phyloP scores from a whole-genome alignment of 1,140 invertebrate genomes.

The Drosophila subpulchrella region DNA sequence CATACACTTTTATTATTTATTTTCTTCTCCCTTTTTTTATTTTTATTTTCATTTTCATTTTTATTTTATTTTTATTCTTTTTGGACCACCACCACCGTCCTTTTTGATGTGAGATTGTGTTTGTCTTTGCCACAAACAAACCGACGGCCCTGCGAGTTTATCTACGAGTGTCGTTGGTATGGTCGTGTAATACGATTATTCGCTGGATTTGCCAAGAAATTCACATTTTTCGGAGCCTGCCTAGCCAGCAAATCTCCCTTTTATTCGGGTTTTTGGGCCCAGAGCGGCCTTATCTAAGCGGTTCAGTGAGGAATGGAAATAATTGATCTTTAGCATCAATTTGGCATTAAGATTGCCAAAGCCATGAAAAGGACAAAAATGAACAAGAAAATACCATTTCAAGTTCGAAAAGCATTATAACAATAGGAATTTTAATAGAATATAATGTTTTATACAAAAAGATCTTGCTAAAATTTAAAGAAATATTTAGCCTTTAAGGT shows the following conservation, averaged over 20 bases:
- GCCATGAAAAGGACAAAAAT: neutral
- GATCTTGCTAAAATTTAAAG: no score
- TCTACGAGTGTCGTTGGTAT: conserved; percentile 22
- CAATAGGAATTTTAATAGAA: no score
- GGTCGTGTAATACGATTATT: conserved; percentile 37
- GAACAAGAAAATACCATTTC: no score
- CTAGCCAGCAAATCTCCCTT: conserved; percentile 11
- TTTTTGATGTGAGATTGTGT: conserved; percentile 64
- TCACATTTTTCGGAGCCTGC: conserved; percentile 12
- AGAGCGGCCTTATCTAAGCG: neutral
- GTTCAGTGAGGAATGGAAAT: neutral
- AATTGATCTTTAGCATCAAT: conserved; percentile 24
- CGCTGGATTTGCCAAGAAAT: conserved; percentile 34
- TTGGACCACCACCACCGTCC: neutral
- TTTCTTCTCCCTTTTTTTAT: conserved; percentile 18
- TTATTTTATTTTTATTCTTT: conserved; percentile 29
- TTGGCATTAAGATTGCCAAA: neutral
- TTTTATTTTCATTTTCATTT: conserved; percentile 9
- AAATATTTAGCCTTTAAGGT: no score
- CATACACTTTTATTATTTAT: conserved; percentile 52
- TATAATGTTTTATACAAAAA: no score
- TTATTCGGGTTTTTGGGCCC: conserved; percentile 19
- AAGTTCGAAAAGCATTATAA: no score
- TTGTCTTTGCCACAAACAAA: conserved; percentile 67
- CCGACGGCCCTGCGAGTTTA: conserved; percentile 33